Evolutionary conservation across 2,113 vertebrate species (phyloP).

Genomic region (Dipodomys merriami): DNA sequence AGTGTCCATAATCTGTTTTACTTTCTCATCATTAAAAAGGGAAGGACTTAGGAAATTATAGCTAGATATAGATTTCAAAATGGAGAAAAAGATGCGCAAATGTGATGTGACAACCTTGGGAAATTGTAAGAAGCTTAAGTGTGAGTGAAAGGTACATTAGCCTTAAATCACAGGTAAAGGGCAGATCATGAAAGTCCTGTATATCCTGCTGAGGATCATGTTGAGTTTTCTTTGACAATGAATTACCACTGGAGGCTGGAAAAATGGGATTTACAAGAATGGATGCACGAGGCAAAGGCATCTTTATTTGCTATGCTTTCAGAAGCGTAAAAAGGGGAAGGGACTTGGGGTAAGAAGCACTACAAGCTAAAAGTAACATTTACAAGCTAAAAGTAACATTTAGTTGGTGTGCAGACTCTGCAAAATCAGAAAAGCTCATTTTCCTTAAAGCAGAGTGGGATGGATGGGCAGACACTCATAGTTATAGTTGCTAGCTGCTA

Average conservation of each 20-base stretch:
- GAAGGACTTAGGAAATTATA: constrained; percentile 21
- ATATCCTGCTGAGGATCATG: background rate
- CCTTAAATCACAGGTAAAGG: background rate
- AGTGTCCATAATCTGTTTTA: constrained; percentile 23
- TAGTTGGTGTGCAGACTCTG: background rate
- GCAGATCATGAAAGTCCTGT: background rate
- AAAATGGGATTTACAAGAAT: background rate
- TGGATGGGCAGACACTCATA: background rate
- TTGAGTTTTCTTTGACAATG: background rate
- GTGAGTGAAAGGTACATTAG: background rate
- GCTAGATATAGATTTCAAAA: constrained; percentile 1
- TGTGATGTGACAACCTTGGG: background rate
- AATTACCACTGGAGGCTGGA: background rate
- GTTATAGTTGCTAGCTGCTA: background rate
- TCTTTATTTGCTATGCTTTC: background rate
- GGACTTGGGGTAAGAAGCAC: background rate
- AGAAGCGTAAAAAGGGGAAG: background rate
- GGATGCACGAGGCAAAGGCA: background rate
- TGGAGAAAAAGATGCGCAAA: background rate
- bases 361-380: background rate
- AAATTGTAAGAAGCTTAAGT: constrained; percentile 8
- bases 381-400: background rate
- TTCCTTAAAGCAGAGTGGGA: constrained; percentile 12
- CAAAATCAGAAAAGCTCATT: background rate
- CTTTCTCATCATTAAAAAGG: constrained; percentile 30